Evolutionary conservation across 1,140 invertebrate species (phyloP).

Genomic region (Musca vetustissima): DNA sequence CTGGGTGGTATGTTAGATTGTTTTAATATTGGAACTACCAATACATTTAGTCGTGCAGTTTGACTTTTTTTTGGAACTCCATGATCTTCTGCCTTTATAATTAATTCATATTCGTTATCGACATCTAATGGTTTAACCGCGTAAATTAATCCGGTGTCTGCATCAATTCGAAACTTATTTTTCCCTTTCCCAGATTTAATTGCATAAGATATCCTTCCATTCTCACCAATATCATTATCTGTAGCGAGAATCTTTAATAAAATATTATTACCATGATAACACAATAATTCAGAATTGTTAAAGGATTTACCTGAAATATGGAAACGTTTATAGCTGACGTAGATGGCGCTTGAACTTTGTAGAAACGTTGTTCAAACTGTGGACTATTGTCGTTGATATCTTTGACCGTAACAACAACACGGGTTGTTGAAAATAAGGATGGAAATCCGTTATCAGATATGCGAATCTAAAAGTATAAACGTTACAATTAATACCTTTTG

Average conservation of each 20-base stretch:
- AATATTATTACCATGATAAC: too few species aligned
- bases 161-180: conserved; percentile 77
- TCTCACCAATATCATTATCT: conserved; percentile 79
- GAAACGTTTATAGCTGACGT: conserved; percentile 60
- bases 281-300: too few species aligned
- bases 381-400: conserved; percentile 86
- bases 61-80: conserved; percentile 70
- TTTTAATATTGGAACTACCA: conserved; percentile 62
- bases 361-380: conserved; percentile 78
- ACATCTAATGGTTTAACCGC: conserved; percentile 68
- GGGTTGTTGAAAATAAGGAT: conserved; percentile 75
- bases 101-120: conserved; percentile 73
- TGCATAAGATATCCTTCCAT: conserved; percentile 78
- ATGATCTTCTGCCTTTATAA: conserved; percentile 81
- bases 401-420: conserved; percentile 77
- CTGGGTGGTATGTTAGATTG: conserved; percentile 66
- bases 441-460: conserved; percentile 80
- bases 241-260: conserved; percentile 74
- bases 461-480: conserved; percentile 63
- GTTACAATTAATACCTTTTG: not conserved
- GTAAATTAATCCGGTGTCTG: conserved; percentile 77
- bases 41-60: conserved; percentile 70
- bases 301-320: conserved; percentile 64
- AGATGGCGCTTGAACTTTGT: conserved; percentile 77
- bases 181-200: conserved; percentile 75